Percentiles rank a stretch among this genome's conserved stretches.
Conservation (phyloP, 2,888 invertebrate genomes). For the Thereva nobilitata region DNA sequence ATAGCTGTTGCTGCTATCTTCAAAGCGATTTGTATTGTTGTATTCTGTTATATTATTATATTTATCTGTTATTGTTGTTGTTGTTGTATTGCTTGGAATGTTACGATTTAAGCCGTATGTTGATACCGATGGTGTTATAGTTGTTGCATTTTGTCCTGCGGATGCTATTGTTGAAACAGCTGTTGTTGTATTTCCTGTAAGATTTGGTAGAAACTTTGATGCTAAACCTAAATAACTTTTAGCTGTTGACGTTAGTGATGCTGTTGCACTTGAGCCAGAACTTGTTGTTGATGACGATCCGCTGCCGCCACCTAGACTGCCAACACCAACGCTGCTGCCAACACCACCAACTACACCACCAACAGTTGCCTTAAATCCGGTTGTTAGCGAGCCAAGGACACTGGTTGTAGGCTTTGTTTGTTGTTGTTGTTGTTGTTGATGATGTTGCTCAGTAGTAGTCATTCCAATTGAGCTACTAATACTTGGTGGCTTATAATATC, state of each 20-base stretch:
- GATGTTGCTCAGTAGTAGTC: constrained; percentile 2
- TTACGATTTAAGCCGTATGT: constrained; percentile 1
- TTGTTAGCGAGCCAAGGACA: constrained; percentile 35
- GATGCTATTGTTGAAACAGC: constrained; percentile 34
- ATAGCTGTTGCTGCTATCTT: constrained; percentile 19
- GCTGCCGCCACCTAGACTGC: not conserved
- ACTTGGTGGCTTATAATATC: constrained; percentile 50
- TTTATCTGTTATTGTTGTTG: constrained; percentile 1
- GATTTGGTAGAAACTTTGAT: constrained; percentile 40
- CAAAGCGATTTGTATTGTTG: constrained; percentile 8
- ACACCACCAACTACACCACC: constrained; percentile 36
- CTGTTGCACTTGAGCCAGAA: constrained; percentile 14
- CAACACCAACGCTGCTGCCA: not conserved
- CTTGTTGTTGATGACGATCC: constrained; percentile 10
- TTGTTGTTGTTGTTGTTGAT: constrained; percentile 9
- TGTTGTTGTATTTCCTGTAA: constrained; percentile 25
- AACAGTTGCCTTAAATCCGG: constrained; percentile 37
- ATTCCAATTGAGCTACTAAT: constrained; percentile 1
- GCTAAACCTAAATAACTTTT: constrained; percentile 40
- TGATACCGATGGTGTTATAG: constrained; percentile 39
- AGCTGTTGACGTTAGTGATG: constrained; percentile 38
- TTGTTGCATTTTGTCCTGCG: constrained; percentile 33
- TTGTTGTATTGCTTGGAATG: constrained; percentile 4
- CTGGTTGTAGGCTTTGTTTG: not conserved
- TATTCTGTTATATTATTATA: no score